Evolutionary conservation across 2,113 vertebrate genomes (phyloP), one percentile per base, ranked within the genome.

Genomic region (Pimephales promelas): DNA sequence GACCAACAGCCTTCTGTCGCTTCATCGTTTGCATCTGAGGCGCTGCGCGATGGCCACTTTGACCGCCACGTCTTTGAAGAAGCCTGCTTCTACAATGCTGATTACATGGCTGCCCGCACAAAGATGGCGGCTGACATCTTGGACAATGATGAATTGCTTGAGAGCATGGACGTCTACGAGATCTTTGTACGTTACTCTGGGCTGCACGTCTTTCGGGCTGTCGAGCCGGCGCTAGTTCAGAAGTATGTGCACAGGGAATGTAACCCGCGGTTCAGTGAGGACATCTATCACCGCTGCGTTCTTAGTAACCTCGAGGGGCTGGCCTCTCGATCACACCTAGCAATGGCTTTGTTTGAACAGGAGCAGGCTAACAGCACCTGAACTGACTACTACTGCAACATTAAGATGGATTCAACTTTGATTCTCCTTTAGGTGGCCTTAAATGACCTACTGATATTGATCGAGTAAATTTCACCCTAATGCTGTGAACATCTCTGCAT

Each of bases 301-400:
- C 96, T 98, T 54, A 98, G 97, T 89, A 98, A 96, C 92, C 89
- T 99, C 91, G 95, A 98, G 89, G 96, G 97, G 3, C 93, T 99
- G 0, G 97, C 95, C 0, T 97, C 96, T 1, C 96, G 97, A 2
- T 95, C 97, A 0, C 97, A 99, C 80, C 93, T 99, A 5, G 97
- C 97, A 43, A 93, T 96, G 94, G 96, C 97, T 0, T 94, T 99
- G 59, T 98, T 98, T 5, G 97, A 99, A 85, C 97, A 98, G 83
- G 97, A 99, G 47, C 97, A 99, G 92, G 97, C 97, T 87, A 98
- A 98, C 88, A 98, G 97, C 92, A 98, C 97, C 62, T 99, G 79
- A 82, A 45, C 74, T 6, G 18, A 26, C 2, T 11, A 7, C n/a
- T 72, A 14, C 62, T 40, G 45, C 36, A 52, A n/a, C 22, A 24